Evolutionary conservation across 2,888 invertebrate genomes (phyloP), one percentile per base, ranked within the genome.

Genomic region (Plebejus anna): DNA sequence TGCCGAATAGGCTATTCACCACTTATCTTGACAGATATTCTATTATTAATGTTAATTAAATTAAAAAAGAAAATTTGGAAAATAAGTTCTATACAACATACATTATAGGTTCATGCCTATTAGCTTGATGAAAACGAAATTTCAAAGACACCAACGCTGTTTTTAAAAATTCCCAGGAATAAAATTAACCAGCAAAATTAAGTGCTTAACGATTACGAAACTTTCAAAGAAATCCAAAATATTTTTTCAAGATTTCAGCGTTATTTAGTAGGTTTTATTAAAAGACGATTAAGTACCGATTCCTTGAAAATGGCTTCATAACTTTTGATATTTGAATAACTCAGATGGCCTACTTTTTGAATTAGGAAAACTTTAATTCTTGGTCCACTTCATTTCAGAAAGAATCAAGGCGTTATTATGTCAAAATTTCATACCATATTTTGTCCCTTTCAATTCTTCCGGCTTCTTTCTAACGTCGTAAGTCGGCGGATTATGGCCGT

Each of bases 341-440:
- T 73, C 73, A 36, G 32, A 55, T 73, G 73, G 73, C 73, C 73
- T 73, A 73, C 73, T 73, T 73, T 51, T 28, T 47, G 71, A 73
- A 73, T 13, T 55, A 13, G 55, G 32, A 73, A 55, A 73, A 73
- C 73, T 73, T 72, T 73, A 73, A 73, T 51, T 73, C 73, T 55
- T 51, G 28, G 73, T 73, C 55, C 73, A 55, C 47, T 73, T 28
- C 32, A 73, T 73, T 73, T 16, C 55, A 51, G 11, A 32, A 66
- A 66, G 66, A 66, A 32, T 66, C 66, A 13, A 28, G 66, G 4
- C 66, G 32, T 66, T 32, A 51, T 73, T 73, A 72, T 72, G 42
- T 42, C 71, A 71, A 71, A 71, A 71, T 71, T 71, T 71, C 11
- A 22, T 42, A 9, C 71, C 42, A 36, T 42, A 71, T 71, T 71